Evolutionary conservation across 2,113 vertebrate genomes (phyloP).

Genomic region (Sardina pilchardus): DNA sequence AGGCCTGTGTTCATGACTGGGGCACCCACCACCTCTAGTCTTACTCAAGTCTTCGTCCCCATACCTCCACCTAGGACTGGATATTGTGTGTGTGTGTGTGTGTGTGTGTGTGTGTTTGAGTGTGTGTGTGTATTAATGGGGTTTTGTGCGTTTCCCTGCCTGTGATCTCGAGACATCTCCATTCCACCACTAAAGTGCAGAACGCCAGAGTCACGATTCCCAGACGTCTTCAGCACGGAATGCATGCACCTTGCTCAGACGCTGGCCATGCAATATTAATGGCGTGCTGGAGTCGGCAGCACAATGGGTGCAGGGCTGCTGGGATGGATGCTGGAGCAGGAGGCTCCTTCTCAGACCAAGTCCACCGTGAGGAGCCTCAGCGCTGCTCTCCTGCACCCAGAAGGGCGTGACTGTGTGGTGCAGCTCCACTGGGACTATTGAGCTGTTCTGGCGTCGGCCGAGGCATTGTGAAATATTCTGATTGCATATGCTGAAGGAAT

Average conservation of each 20-base stretch:
- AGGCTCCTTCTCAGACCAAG: not conserved
- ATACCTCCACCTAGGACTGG: not conserved
- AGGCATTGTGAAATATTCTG: not conserved
- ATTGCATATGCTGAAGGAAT: constrained; percentile 17
- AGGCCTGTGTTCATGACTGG: not conserved
- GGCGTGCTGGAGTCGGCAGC: constrained; percentile 54
- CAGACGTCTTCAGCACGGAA: constrained; percentile 56
- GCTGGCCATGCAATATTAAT: constrained; percentile 63
- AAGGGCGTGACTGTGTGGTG: no score
- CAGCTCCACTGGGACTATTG: not conserved
- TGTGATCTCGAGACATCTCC: constrained; percentile 50
- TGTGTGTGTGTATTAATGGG: constrained; percentile 43
- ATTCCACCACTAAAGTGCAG: constrained; percentile 51
- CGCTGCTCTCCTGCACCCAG: not conserved
- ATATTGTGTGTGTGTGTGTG: no score
- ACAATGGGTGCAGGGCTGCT: constrained; percentile 48
- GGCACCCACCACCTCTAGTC: not conserved
- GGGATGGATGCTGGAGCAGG: not conserved
- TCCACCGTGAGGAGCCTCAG: not conserved
- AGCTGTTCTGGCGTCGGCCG: no score
- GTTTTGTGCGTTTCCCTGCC: constrained; percentile 49
- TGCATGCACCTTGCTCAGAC: constrained; percentile 62
- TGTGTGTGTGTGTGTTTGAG: constrained; percentile 20
- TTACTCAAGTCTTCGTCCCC: not conserved
- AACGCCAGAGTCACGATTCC: constrained; percentile 52